Conservation (phyloP, 2,113 vertebrate species). For the Caracal caracal region DNA sequence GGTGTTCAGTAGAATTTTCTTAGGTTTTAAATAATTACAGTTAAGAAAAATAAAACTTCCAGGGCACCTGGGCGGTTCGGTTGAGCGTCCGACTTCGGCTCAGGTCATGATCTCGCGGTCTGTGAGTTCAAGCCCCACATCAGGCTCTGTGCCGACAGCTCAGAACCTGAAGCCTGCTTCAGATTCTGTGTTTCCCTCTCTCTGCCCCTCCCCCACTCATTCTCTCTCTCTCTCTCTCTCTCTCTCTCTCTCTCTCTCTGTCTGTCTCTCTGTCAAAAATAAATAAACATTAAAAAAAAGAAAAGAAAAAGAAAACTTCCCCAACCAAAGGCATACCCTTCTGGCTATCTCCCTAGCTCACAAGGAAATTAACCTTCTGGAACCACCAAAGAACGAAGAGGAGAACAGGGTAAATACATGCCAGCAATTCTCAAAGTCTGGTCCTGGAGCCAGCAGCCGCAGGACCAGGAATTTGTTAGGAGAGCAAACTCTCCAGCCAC, state of each 20-base stretch:
- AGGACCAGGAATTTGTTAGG: background rate
- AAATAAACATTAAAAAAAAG: no score
- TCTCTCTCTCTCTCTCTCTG: no score
- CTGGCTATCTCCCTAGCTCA: background rate
- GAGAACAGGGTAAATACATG: background rate
- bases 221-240: no score
- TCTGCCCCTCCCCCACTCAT: no score
- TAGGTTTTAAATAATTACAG: constrained; percentile 21
- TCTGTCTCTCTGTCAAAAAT: no score
- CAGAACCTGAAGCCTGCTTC: no score
- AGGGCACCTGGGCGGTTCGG: no score
- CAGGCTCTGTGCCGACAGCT: no score
- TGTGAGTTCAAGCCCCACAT: no score
- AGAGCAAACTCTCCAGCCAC: background rate
- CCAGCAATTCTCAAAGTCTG: background rate
- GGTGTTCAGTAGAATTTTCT: background rate
- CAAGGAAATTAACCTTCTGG: background rate
- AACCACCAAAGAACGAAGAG: background rate
- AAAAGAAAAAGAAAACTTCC: background rate
- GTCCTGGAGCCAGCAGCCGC: background rate
- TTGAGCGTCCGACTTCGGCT: no score
- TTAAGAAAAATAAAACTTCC: background rate
- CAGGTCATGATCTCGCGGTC: no score
- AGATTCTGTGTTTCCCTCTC: no score
- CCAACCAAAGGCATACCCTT: background rate